phyloP scores from a whole-genome alignment of 2,888 invertebrate genomes.

The Plagodis pulveraria region DNA sequence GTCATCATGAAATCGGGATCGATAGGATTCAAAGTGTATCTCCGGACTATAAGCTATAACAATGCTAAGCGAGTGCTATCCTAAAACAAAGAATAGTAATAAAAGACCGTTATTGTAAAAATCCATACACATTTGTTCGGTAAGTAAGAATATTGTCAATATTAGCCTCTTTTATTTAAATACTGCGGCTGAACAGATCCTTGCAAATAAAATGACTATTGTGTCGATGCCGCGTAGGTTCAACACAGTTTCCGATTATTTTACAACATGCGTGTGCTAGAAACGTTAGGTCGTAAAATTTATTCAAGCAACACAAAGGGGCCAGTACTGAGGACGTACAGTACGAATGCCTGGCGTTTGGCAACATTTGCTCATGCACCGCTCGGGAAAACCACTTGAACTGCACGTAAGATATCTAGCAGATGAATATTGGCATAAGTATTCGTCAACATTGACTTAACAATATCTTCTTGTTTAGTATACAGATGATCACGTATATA shows the following conservation, averaged over 20 bases:
- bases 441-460: conserved; percentile 7
- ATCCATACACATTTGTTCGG: too few relatives aligned
- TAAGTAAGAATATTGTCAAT: not conserved
- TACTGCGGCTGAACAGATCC: not conserved
- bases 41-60: too few relatives aligned
- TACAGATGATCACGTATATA: too few relatives aligned
- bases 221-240: conserved; percentile 34
- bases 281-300: conserved; percentile 71
- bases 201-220: conserved; percentile 14
- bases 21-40: too few relatives aligned
- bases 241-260: conserved; percentile 65
- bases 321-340: conserved; percentile 42
- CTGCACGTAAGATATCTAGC: not conserved
- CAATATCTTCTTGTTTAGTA: not conserved
- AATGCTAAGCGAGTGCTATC: too few relatives aligned
- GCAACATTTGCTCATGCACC: conserved; percentile 51
- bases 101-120: too few relatives aligned
- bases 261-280: conserved; percentile 68
- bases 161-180: too few relatives aligned
- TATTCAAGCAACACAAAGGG: conserved; percentile 68
- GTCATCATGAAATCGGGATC: too few relatives aligned
- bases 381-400: conserved; percentile 19
- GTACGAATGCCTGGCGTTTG: conserved; percentile 43
- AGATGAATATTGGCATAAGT: conserved; percentile 3
- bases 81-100: too few relatives aligned